Conservation (phyloP, 2,888 invertebrate species). For the Drosophila mimica region DNA sequence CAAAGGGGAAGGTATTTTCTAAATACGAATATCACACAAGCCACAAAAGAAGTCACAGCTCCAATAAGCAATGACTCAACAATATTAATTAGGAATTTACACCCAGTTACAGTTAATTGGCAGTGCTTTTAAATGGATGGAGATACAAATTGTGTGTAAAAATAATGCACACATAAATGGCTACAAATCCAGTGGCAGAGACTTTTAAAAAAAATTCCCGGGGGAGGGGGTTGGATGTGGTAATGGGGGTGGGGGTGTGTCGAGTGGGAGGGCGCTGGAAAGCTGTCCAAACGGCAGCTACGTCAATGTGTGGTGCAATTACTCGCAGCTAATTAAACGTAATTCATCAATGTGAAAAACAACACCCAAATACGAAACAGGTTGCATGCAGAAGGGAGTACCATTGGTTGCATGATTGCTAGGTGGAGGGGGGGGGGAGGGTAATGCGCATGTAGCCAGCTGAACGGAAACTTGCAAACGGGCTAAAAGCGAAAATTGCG, state of each 20-base stretch:
- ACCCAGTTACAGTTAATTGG: constrained; percentile 49
- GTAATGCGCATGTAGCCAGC: constrained; percentile 7
- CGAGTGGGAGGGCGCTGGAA: background rate
- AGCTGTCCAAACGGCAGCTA: constrained; percentile 16
- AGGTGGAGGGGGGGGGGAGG: background rate
- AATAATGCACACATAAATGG: constrained; percentile 33
- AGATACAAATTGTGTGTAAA: background rate
- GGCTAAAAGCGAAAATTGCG: constrained; percentile 69
- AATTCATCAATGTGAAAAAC: constrained; percentile 64
- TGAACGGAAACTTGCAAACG: constrained; percentile 54
- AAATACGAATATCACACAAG: background rate
- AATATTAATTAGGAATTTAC: constrained; percentile 7
- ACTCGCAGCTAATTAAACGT: constrained; percentile 67
- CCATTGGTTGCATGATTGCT: background rate
- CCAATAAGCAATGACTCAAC: background rate
- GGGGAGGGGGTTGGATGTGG: background rate
- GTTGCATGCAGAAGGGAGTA: background rate
- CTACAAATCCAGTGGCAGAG: constrained; percentile 10
- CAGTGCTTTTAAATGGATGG: constrained; percentile 30
- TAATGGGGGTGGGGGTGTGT: background rate
- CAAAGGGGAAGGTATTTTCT: background rate
- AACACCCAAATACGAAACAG: constrained; percentile 27
- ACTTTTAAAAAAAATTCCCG: background rate
- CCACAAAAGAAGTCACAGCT: background rate
- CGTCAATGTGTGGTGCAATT: constrained; percentile 50